A percentile compares a stretch with the other conserved stretches of the same genome.
These are phyloP conservation scores for Eriocheir sinensis DNA, from an alignment of 1,140 invertebrate species.

Conservation along the genomic window DNA sequence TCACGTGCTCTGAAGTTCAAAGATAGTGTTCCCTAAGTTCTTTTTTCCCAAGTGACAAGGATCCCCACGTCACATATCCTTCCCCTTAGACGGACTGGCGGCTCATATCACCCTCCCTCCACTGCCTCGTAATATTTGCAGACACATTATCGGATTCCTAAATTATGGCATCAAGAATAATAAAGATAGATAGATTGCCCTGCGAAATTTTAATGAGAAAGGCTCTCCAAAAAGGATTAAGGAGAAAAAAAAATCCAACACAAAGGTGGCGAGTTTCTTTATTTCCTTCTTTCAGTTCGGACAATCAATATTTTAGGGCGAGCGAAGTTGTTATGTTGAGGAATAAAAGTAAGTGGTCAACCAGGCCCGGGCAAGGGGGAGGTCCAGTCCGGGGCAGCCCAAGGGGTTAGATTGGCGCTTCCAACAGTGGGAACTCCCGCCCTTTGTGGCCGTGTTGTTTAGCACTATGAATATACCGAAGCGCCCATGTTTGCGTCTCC, in stretches of 20 bases:
- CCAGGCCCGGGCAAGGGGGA: not conserved
- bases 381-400: no score
- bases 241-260: constrained; percentile 38
- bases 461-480: constrained; percentile 55
- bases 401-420: not conserved
- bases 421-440: constrained; percentile 30
- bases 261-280: constrained; percentile 34
- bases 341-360: constrained; percentile 67
- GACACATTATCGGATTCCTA: constrained; percentile 37
- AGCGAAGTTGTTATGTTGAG: constrained; percentile 35
- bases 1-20: no score
- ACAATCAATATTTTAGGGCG: constrained; percentile 67
- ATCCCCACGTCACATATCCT: no score
- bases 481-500: constrained; percentile 65
- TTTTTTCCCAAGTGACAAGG: no score
- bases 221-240: not conserved
- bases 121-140: constrained; percentile 39
- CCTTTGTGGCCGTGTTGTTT: constrained; percentile 53
- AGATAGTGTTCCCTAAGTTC: no score
- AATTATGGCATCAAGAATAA: constrained; percentile 28
- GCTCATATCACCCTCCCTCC: no score
- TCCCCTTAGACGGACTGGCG: no score
- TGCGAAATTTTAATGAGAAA: constrained; percentile 27
- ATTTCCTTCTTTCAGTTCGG: constrained; percentile 11
- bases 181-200: not conserved